phyloP scores from a whole-genome alignment of 2,888 invertebrate genomes.

The Caradrina kadenii region DNA sequence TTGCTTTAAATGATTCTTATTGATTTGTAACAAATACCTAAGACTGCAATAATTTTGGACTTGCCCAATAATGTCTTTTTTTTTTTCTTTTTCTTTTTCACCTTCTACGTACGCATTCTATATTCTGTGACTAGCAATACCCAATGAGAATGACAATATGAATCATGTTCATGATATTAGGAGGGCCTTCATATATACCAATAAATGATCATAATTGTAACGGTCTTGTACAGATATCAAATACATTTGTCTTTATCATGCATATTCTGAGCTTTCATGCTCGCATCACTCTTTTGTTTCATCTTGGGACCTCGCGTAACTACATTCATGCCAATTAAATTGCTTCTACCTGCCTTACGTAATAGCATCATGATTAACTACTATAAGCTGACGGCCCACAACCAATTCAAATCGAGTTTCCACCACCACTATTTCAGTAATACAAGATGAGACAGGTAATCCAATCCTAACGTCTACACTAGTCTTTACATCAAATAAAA shows the following conservation, averaged over 20 bases:
- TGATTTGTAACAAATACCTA: slow-evolving; percentile 5
- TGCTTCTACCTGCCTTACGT: slow-evolving; percentile 3
- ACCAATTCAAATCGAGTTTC: slow-evolving; percentile 62
- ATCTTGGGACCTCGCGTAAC: slow-evolving; percentile 5
- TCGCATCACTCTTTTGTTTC: background rate
- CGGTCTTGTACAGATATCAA: slow-evolving; percentile 19
- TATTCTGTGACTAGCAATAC: background rate
- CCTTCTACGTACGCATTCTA: background rate
- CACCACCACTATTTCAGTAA: slow-evolving; percentile 68
- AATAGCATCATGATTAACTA: slow-evolving; percentile 10
- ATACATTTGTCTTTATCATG: slow-evolving; percentile 30
- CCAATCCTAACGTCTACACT: slow-evolving; percentile 47
- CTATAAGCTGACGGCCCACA: slow-evolving; percentile 57
- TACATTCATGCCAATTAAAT: slow-evolving; percentile 32
- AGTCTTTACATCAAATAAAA: slow-evolving; percentile 22
- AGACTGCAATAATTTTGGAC: background rate
- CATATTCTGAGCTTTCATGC: slow-evolving; percentile 22
- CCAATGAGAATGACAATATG: background rate
- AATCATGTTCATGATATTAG: no score
- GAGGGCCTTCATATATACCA: background rate
- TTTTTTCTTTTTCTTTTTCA: no score
- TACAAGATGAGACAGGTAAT: slow-evolving; percentile 81
- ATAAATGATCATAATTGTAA: background rate
- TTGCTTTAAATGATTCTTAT: background rate
- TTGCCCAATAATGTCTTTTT: no score